Evolutionary conservation across 92 coral and sea anemone species (phyloP).

Genomic region (Siderastrea radians): DNA sequence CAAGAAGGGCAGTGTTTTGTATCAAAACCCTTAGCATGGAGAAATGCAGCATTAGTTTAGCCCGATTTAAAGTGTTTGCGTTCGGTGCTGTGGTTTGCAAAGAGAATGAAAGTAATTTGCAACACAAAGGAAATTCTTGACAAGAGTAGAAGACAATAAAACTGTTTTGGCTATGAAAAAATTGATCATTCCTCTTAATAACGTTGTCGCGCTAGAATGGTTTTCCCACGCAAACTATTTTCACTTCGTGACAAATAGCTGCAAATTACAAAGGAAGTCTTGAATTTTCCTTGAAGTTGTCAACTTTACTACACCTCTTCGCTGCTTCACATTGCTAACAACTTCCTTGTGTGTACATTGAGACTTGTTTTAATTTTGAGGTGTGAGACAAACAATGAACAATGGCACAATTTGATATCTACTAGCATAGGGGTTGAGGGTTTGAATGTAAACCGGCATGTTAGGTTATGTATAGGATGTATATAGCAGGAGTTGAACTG

Average conservation of each 20-base stretch:
- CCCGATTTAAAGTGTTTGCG: background rate
- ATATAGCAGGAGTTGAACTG: background rate
- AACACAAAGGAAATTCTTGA: conserved; percentile 33
- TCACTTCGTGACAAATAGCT: background rate
- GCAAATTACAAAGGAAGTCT: background rate
- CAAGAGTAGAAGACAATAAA: background rate
- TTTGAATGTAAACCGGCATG: background rate
- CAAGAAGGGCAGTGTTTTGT: background rate
- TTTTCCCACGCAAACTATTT: conserved; percentile 44
- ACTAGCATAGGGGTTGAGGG: background rate
- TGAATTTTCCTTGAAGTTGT: background rate
- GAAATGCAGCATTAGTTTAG: background rate
- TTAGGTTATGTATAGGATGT: background rate
- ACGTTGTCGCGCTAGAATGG: conserved; percentile 23
- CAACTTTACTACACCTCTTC: background rate
- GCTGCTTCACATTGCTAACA: background rate
- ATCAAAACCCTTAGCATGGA: conserved; percentile 20
- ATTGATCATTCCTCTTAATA: conserved; percentile 12
- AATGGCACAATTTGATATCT: conserved; percentile 3
- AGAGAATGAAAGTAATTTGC: conserved; percentile 29
- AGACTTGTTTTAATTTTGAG: conserved; percentile 20
- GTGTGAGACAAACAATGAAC: conserved; percentile 41
- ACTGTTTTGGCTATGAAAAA: conserved; percentile 33
- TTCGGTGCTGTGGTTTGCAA: conserved; percentile 14
- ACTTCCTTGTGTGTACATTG: conserved; percentile 1